phyloP scores from a whole-genome alignment of 2,797 vertebrate species.

The Aeoliscus strigatus region DNA sequence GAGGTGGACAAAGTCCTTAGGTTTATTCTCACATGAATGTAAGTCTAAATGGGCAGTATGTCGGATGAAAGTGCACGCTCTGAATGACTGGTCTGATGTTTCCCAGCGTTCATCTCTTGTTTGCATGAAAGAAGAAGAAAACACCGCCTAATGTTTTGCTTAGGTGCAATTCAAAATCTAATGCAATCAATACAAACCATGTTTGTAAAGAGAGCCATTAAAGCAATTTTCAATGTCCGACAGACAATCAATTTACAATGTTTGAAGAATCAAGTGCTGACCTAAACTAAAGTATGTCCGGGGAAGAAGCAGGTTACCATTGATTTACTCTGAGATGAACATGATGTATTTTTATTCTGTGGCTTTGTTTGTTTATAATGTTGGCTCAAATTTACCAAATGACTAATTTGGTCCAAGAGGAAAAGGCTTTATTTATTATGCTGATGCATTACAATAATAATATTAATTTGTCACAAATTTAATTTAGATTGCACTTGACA shows the following conservation, averaged over 20 bases:
- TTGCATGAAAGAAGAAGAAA: slow-evolving; percentile 46
- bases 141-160: slow-evolving; percentile 36
- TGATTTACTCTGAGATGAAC: slow-evolving; percentile 73
- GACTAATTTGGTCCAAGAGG: slow-evolving; percentile 51
- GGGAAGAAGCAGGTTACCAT: slow-evolving; percentile 75
- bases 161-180: slow-evolving; percentile 63
- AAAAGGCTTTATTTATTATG: slow-evolving; percentile 49
- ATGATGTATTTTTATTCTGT: slow-evolving; percentile 66
- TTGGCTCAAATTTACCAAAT: slow-evolving; percentile 61
- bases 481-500: too few species aligned
- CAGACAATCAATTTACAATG: slow-evolving; percentile 79
- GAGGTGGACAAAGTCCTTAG: slow-evolving; percentile 19
- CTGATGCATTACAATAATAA: slow-evolving; percentile 53
- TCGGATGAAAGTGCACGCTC: slow-evolving; percentile 3
- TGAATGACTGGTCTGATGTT: slow-evolving; percentile 5
- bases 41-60: too few species aligned
- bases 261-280: slow-evolving; percentile 81
- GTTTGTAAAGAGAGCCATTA: slow-evolving; percentile 80
- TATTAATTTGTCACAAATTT: too few species aligned
- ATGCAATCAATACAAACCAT: slow-evolving; percentile 81
- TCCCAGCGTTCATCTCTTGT: slow-evolving; percentile 37
- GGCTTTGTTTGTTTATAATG: slow-evolving; percentile 52
- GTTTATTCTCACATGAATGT: slow-evolving; percentile 25
- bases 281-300: slow-evolving; percentile 73
- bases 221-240: slow-evolving; percentile 74